Evolutionary conservation across 2,113 vertebrate genomes (phyloP), one percentile per base, ranked within the genome.

Genomic region (Bos javanicus): DNA sequence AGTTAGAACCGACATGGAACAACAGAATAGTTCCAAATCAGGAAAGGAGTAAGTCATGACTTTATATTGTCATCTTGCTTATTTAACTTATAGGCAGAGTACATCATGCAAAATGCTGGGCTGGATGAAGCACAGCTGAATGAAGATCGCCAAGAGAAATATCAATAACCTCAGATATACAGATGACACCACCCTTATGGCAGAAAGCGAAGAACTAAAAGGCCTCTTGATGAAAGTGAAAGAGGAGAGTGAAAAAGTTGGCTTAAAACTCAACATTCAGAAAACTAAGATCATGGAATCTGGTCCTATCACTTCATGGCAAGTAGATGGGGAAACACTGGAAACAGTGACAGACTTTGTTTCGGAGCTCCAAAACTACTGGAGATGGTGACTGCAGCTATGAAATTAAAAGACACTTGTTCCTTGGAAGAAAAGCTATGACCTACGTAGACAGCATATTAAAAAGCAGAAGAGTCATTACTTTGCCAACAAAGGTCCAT

Each of bases 101-200:
- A 23, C 10, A 71, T 36, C 67, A 71, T 23, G 67, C 4, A 39
- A 39, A 12, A 11, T 39, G 19, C n/a, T 36, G 10, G 67, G 67
- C 67, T 71, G 67, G 33, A 36, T 36, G 10, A 71, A 36, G 17
- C n/a, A 39, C 9, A 71, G 67, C 5, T 71, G 67, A 71, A 23
- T 39, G 19, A 71, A 39, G n/a, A 71, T 71, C 2, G 0, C n/a
- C 0, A 0, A 5, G 67, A 71, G 67, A 71, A 71, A 23, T 71
- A 23, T 71, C n/a, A 71, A 71, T 39, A 36, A 39, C n/a, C 19
- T 71, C n/a, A 71, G 19, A 71, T 36, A 71, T 23, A 36, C 19
- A 71, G n/a, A 71, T 23, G 19, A 39, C 10, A 71, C 64, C 19
- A 71, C 19, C 10, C 9, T 71, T 71, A 36, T 23, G 67, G n/a